phyloP scores from a whole-genome alignment of 1,140 invertebrate genomes.

The Anthonomus grandis region DNA sequence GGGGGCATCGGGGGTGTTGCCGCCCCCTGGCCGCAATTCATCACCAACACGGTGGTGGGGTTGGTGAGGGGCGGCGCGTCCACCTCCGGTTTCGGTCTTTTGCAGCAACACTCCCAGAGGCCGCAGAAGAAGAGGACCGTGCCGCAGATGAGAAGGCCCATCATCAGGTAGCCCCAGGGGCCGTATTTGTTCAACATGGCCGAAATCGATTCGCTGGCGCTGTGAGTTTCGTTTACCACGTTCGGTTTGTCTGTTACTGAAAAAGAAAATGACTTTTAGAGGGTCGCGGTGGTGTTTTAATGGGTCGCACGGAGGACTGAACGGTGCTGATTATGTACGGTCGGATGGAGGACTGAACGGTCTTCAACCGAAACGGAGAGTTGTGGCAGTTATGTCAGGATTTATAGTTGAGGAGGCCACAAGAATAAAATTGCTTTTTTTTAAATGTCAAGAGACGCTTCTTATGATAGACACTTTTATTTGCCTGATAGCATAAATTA shows the following conservation, averaged over 20 bases:
- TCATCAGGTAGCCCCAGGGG: constrained; percentile 63
- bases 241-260: constrained; percentile 27
- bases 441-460: too few relatives aligned
- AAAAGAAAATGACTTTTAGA: too few relatives aligned
- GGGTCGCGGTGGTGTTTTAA: too few relatives aligned
- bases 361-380: too few relatives aligned
- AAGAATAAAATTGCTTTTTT: too few relatives aligned
- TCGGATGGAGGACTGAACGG: too few relatives aligned
- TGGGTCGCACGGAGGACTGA: too few relatives aligned
- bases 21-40: constrained; percentile 27
- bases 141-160: constrained; percentile 62
- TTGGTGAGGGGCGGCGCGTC: constrained; percentile 27
- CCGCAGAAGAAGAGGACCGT: constrained; percentile 62
- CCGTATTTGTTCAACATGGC: constrained; percentile 59
- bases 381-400: too few relatives aligned
- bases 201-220: constrained; percentile 43
- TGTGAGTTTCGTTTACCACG: constrained; percentile 20
- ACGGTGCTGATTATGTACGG: too few relatives aligned
- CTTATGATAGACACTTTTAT: too few relatives aligned
- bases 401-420: too few relatives aligned
- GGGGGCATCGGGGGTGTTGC: constrained; percentile 35
- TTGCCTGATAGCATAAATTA: too few relatives aligned
- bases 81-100: constrained; percentile 43
- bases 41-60: constrained; percentile 37
- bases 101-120: constrained; percentile 55